Base-by-base conservation (phyloP, 1,140 invertebrate genomes). In the Chymomyza costata region DNA sequence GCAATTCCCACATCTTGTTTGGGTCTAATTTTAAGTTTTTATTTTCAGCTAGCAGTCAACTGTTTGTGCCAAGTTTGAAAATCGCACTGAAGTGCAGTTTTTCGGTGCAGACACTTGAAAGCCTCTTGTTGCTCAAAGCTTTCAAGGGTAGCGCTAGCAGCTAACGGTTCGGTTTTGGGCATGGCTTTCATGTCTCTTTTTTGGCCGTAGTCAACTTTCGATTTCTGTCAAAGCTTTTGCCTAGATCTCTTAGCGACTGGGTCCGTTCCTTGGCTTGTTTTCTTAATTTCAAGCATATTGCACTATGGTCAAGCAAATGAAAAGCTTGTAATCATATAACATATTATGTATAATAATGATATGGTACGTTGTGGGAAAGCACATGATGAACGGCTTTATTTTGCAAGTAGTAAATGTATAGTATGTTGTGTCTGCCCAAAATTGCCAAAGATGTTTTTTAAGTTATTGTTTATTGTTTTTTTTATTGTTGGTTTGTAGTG, bases 71-170 rank as follows among this genome's bases (percentile, higher is more conserved):
- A 62, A 57, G 60, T 34, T 68, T 65, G 56, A 73, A 80, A 80
- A 73, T 56, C 68, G 65, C 47, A 80, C 73, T 80, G 56, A 76
- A 57, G 45, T 81, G 64, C 59, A 68, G 53, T 65, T 73, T 80
- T 68, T 50, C 35, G 34, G n/a, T 19, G 52, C 19, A 14, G 8
- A 34, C 32, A n/a, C n/a, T n/a, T n/a, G n/a, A n/a, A n/a, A n/a
- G n/a, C n/a, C n/a, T n/a, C n/a, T n/a, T 18, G 21, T 48, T 21
- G 25, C 3, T 19, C 15, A 35, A 46, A 74, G 71, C 71, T 78
- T 78, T 78, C 73, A 78, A 78, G 71, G 71, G 73, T 78, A 76
- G 38, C 44, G 18, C 11, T 17, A 35, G 45, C 28, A 46, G 25
- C 56, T 47, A 56, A 56, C 52, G 58, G 52, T 61, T 45, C 8